Conservation (phyloP, 2,797 vertebrate genomes). For the Pseudopleuronectes americanus region DNA sequence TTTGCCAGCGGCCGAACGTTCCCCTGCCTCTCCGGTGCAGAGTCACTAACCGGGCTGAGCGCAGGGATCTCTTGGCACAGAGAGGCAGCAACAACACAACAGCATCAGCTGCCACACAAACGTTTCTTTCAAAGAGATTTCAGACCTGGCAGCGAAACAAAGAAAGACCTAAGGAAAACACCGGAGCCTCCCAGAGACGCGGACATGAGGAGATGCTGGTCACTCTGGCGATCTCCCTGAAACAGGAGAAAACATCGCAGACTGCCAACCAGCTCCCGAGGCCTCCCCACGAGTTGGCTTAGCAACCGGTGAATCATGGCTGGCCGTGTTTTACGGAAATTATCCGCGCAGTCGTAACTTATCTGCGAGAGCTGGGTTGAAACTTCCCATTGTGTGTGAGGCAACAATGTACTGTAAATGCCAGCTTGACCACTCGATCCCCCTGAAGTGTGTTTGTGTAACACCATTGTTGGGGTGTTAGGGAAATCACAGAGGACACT, state of each 20-base stretch:
- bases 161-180: slow-evolving; percentile 14
- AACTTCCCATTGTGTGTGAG: slow-evolving; percentile 37
- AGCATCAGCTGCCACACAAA: neutral
- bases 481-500: slow-evolving; percentile 54
- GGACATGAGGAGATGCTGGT: slow-evolving; percentile 48
- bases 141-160: slow-evolving; percentile 22
- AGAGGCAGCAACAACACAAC: neutral
- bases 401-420: slow-evolving; percentile 48
- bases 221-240: slow-evolving; percentile 41
- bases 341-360: slow-evolving; percentile 34
- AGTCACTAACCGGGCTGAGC: slow-evolving; percentile 32
- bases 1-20: slow-evolving; percentile 3
- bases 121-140: slow-evolving; percentile 20
- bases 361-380: slow-evolving; percentile 39
- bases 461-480: slow-evolving; percentile 54
- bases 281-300: slow-evolving; percentile 49
- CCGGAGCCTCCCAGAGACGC: slow-evolving; percentile 40
- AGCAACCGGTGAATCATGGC: slow-evolving; percentile 53
- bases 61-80: slow-evolving; percentile 35
- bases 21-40: slow-evolving; percentile 13
- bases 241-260: slow-evolving; percentile 54
- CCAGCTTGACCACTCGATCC: slow-evolving; percentile 52
- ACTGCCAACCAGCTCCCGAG: slow-evolving; percentile 45
- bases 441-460: slow-evolving; percentile 52
- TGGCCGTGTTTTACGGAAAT: slow-evolving; percentile 57